Evolutionary conservation across 2,113 vertebrate species (phyloP), one percentile per base, ranked within the genome.

Genomic region (Labrus mixtus): DNA sequence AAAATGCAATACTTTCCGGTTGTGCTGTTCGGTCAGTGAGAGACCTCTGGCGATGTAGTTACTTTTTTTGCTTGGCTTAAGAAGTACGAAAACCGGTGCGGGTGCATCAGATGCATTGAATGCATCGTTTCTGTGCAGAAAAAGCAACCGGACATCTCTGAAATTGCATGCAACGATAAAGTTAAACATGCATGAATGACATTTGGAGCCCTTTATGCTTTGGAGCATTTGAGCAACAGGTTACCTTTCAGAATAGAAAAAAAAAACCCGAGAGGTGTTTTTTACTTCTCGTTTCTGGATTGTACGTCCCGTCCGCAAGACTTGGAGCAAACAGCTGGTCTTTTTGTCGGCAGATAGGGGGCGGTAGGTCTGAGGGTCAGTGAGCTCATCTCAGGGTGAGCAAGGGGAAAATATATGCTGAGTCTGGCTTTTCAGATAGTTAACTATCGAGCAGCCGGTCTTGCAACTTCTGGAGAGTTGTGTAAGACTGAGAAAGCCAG

Each of bases 391-490:
- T 37, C 68, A 84, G 86, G 77, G 85, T 89, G 87, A 91, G 91
- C 88, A 72, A 80, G 82, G 81, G 83, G 79, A 71, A 74, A 84
- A 84, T 86, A 92, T 82, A 89, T 93, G 92, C 92, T 94, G 93
- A 94, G 87, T 93, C 76, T 88, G 74, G 73, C 70, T 68, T 92
- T 91, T 90, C 63, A 67, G 79, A 76, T 79, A 83, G 87, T 89
- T 90, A 81, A 89, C 78, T 90, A 89, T 92, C 92, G 91, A 93
- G 86, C 83, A 89, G 79, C 87, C 84, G 76, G 82, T 88, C 81
- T 90, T 85, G 93, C 90, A 93, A 93, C 90, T 93, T 93, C 64
- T 86, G 79, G 73, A 65, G 70, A 64, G 87, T 93, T 94, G 93
- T 94, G 93, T 81, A 94, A 95, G 89, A 89, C 75, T n/a, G 57